Evolutionary conservation across 2,113 vertebrate genomes (phyloP).

Genomic region (Dipodomys spectabilis): DNA sequence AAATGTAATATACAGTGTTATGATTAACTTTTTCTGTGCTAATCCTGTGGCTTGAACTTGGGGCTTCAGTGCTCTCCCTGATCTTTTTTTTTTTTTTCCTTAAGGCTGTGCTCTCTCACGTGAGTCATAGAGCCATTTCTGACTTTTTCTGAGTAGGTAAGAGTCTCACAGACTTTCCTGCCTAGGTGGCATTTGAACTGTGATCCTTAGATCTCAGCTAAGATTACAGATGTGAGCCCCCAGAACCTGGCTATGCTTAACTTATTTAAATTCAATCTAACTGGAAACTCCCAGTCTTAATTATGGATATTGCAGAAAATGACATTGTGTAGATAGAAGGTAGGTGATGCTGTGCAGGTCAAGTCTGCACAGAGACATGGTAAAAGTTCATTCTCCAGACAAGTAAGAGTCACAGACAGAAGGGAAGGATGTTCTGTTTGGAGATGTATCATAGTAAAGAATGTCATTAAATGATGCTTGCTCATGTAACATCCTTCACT

Average conservation of each 20-base stretch:
- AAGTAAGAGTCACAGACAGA: neutral
- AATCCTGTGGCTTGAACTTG: too few species aligned
- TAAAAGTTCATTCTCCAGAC: neutral
- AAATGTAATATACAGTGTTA: neutral
- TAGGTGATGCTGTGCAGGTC: neutral
- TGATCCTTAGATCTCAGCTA: too few species aligned
- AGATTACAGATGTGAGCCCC: too few species aligned
- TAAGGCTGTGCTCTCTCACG: too few species aligned
- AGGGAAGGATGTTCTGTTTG: neutral
- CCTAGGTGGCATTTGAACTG: too few species aligned
- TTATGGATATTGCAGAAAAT: neutral
- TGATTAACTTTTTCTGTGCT: neutral
- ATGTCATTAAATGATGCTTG: neutral
- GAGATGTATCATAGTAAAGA: neutral
- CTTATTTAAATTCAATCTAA: neutral
- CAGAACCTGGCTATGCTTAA: neutral
- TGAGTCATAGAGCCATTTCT: too few species aligned
- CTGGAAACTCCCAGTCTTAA: neutral
- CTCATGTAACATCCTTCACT: neutral
- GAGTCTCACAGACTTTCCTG: too few species aligned
- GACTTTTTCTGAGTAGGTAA: too few species aligned
- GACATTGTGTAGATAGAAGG: neutral
- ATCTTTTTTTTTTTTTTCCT: too few species aligned
- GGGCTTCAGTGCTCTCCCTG: too few species aligned
- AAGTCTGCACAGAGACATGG: fast-evolving